Conservation (phyloP, 1,140 invertebrate species). For the Chelonus insularis region DNA sequence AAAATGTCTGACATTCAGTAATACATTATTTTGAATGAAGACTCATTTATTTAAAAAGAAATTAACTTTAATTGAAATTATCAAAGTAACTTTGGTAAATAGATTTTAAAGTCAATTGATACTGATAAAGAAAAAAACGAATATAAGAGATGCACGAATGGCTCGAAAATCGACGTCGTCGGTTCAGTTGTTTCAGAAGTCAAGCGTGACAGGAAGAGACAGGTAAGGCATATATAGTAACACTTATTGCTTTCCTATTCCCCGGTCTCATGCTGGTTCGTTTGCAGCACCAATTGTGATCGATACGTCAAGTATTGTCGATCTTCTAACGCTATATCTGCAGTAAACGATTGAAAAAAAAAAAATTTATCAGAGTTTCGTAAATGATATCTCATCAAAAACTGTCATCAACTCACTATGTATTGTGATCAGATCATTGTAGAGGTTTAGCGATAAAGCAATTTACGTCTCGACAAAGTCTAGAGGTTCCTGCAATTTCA, state of each 20-base stretch:
- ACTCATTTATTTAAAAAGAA: too few relatives aligned
- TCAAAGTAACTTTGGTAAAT: background rate
- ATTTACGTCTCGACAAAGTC: slow-evolving; percentile 19
- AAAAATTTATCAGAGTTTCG: slow-evolving; percentile 8
- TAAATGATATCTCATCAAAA: slow-evolving; percentile 6
- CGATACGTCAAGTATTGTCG: slow-evolving; percentile 14
- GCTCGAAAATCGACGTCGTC: slow-evolving; percentile 8
- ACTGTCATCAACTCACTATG: slow-evolving; percentile 5
- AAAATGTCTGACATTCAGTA: too few relatives aligned
- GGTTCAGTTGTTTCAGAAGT: slow-evolving; percentile 9
- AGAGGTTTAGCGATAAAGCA: slow-evolving; percentile 13
- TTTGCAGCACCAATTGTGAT: slow-evolving; percentile 4
- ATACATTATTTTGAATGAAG: too few relatives aligned
- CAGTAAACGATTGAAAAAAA: background rate
- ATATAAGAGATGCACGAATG: background rate
- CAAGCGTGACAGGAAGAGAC: slow-evolving; percentile 6
- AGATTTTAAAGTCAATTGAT: background rate
- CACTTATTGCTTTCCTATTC: slow-evolving; percentile 9
- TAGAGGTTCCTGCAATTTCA: background rate
- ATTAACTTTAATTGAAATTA: too few relatives aligned
- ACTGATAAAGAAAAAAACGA: background rate
- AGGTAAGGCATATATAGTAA: background rate
- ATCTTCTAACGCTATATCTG: background rate
- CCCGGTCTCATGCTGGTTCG: background rate
- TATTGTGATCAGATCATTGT: slow-evolving; percentile 1